Conservation (phyloP, 2,888 invertebrate species). For the Chrysomela aeneicollis region DNA sequence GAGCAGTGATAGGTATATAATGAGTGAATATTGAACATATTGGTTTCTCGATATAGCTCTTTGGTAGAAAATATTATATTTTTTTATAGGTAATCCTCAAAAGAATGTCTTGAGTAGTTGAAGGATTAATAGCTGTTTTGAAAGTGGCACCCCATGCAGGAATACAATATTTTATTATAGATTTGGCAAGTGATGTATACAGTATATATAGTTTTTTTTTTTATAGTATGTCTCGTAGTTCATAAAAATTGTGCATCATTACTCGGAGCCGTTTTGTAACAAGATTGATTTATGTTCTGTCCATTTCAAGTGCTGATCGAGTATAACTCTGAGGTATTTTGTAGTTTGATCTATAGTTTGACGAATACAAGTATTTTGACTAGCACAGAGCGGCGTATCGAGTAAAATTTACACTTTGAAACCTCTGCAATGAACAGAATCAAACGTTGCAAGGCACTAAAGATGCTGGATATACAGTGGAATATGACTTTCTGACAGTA, state of each 20-base stretch:
- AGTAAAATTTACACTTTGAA: too few species aligned
- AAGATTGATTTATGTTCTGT: neutral
- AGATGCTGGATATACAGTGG: too few species aligned
- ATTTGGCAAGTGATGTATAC: neutral
- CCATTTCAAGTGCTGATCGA: neutral
- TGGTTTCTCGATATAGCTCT: neutral
- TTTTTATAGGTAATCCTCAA: neutral
- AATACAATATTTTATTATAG: conserved; percentile 7
- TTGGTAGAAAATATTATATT: neutral
- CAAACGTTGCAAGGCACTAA: too few species aligned
- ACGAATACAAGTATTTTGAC: neutral
- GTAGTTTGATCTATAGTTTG: neutral
- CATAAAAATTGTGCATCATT: neutral
- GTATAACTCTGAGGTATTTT: neutral
- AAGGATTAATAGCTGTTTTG: neutral
- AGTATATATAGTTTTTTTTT: neutral
- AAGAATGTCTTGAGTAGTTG: neutral
- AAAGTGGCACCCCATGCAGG: neutral
- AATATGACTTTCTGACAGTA: too few species aligned
- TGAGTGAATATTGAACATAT: neutral
- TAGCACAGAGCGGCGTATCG: neutral
- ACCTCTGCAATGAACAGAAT: too few species aligned
- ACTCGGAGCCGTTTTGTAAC: neutral
- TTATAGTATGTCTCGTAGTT: neutral
- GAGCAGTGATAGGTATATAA: neutral